Conservation (phyloP, 2,888 invertebrate species). For the Melangyna quadrimaculata region DNA sequence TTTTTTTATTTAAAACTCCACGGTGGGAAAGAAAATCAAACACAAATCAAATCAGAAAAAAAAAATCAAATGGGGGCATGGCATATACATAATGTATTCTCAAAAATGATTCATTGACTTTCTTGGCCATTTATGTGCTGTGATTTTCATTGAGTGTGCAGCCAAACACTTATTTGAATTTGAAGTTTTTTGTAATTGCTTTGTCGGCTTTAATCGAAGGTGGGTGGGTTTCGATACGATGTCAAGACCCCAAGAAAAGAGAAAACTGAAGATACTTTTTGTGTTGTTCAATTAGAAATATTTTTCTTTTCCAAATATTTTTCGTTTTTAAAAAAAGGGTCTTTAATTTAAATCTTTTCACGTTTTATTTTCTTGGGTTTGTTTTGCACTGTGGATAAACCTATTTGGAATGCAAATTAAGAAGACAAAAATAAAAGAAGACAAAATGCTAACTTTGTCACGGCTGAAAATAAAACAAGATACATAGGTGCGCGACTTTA, state of each 20-base stretch:
- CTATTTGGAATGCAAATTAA: constrained; percentile 20
- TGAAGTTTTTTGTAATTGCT: constrained; percentile 8
- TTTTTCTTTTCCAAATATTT: background rate
- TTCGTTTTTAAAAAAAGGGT: background rate
- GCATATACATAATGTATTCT: background rate
- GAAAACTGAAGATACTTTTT: constrained; percentile 28
- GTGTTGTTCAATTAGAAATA: constrained; percentile 20
- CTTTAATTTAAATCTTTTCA: constrained; percentile 36
- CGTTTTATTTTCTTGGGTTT: background rate
- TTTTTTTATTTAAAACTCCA: background rate
- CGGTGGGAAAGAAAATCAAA: constrained; percentile 11
- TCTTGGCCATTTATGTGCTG: background rate
- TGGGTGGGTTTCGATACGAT: background rate
- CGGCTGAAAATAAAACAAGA: constrained; percentile 47
- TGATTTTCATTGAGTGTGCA: background rate
- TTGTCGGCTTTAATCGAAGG: constrained; percentile 2
- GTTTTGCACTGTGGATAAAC: background rate
- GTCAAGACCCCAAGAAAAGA: constrained; percentile 12
- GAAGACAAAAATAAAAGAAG: background rate
- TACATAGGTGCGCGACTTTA: background rate
- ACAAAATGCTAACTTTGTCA: constrained; percentile 33
- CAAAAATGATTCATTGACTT: constrained; percentile 27
- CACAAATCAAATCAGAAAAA: background rate
- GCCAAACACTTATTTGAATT: constrained; percentile 7
- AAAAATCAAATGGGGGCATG: background rate